Base-by-base conservation (phyloP, 2,113 vertebrate genomes). In the Athene noctua region DNA sequence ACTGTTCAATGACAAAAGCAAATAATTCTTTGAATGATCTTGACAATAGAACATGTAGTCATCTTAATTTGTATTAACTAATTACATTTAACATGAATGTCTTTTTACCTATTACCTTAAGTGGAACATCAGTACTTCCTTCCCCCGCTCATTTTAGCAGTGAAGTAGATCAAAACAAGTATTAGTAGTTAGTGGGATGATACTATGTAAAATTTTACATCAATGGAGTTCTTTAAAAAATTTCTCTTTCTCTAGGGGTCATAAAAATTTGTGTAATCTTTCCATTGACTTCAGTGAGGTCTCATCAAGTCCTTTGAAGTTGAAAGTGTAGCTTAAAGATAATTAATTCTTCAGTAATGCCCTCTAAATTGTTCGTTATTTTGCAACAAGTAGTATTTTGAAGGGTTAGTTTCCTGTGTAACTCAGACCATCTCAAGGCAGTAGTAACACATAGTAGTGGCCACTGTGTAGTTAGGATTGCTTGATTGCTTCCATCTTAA, bases 41-140 rank as follows among this genome's bases (percentile, higher is more conserved):
- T 94, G 70, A 97, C 97, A 97, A 95, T 97, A 97, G 97, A 98
- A 98, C 96, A 95, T 97, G 97, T 91, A 97, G 95, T 98, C 97
- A 97, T 97, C 97, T 92, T 97, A 90, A 98, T 98, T 98, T 97
- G 91, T 95, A 88, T 98, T 96, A 96, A 96, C 80, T 98, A 98
- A 99, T 98, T 98, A 89, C 96, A 97, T 98, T 97, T 97, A 98
- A 97, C 94, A 92, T 96, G 80, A 92, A 95, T 97, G 61, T 89
- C 94, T 88, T 95, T 96, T 92, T 79, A 62, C 92, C 52, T 95
- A 90, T 95, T 97, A 95, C 83, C 62, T 97, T 97, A 98, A 97
- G 86, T 95, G 92, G 88, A 95, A 74, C 87, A 79, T 80, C 72
- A 57, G 81, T 95, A 94, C 54, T 82, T 85, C 74, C 85, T 98